Evolutionary conservation across 2,888 invertebrate species (phyloP).

Genomic region (Troilus luridus): DNA sequence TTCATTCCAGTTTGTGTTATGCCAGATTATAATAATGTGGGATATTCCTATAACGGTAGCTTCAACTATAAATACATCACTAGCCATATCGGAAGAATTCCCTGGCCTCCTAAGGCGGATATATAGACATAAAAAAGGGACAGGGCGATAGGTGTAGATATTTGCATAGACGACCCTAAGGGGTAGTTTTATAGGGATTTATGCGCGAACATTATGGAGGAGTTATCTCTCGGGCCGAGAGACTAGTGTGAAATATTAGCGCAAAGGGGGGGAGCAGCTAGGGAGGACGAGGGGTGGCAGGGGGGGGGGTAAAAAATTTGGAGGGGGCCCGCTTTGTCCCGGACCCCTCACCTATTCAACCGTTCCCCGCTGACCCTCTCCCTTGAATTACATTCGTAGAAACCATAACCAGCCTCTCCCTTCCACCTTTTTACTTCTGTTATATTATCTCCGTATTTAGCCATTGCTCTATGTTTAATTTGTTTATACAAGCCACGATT

Average conservation of each 20-base stretch:
- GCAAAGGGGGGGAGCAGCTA: not conserved
- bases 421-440: conserved; percentile 32
- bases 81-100: not conserved
- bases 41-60: not conserved
- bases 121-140: not conserved
- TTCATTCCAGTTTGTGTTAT: too few species aligned
- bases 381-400: conserved; percentile 62
- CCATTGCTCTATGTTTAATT: conserved; percentile 6
- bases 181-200: conserved; percentile 57
- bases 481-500: conserved; percentile 9
- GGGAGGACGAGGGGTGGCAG: not conserved
- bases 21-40: too few species aligned
- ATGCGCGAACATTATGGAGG: conserved; percentile 51
- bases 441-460: conserved; percentile 36
- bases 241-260: conserved; percentile 56
- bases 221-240: conserved; percentile 53
- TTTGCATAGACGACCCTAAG: conserved; percentile 36
- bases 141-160: conserved; percentile 33
- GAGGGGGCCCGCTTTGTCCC: conserved; percentile 61
- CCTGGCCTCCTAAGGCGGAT: not conserved
- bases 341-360: conserved; percentile 66
- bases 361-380: conserved; percentile 65
- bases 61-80: not conserved
- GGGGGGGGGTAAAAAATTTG: conserved; percentile 52
- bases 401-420: conserved; percentile 35